Evolutionary conservation across 2,888 invertebrate genomes (phyloP).

Genomic region (Drosophila kanekoi): DNA sequence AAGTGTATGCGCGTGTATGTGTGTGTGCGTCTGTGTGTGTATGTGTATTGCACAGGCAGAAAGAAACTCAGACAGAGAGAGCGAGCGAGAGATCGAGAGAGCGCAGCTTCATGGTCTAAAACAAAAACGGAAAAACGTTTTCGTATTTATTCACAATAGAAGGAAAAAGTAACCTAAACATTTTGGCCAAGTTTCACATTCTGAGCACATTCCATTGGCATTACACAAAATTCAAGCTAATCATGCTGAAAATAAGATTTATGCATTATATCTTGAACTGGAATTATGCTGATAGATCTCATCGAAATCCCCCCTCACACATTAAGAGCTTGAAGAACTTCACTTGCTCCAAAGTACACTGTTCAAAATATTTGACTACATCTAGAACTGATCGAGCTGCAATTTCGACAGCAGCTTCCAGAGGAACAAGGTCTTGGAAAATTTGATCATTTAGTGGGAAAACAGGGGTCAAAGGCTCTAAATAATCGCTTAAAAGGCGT

Average conservation of each 20-base stretch:
- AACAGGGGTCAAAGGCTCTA: too few relatives aligned
- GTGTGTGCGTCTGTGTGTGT: constrained; percentile 14
- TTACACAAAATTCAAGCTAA: constrained; percentile 34
- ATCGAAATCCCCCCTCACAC: too few relatives aligned
- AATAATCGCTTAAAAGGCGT: too few relatives aligned
- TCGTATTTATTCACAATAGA: constrained; percentile 33
- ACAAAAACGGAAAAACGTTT: constrained; percentile 23
- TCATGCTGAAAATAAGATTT: not conserved
- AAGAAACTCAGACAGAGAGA: too few relatives aligned
- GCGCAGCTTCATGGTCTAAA: constrained; percentile 63
- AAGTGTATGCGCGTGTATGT: constrained; percentile 13
- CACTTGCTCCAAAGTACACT: too few relatives aligned
- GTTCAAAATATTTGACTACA: too few relatives aligned
- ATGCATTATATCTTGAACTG: constrained; percentile 3
- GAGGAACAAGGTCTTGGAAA: too few relatives aligned
- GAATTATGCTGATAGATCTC: too few relatives aligned
- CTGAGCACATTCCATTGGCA: constrained; percentile 49
- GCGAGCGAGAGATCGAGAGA: constrained; percentile 34
- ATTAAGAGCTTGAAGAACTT: too few relatives aligned
- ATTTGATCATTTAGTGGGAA: too few relatives aligned
- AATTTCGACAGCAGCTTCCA: too few relatives aligned
- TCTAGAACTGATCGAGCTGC: too few relatives aligned
- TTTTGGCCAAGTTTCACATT: constrained; percentile 55
- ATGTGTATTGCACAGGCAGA: not conserved
- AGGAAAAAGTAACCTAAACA: constrained; percentile 46